Evolutionary conservation across 1,140 invertebrate genomes (phyloP), one percentile per base, ranked within the genome.

Genomic region (Muscidifurax raptorellus): DNA sequence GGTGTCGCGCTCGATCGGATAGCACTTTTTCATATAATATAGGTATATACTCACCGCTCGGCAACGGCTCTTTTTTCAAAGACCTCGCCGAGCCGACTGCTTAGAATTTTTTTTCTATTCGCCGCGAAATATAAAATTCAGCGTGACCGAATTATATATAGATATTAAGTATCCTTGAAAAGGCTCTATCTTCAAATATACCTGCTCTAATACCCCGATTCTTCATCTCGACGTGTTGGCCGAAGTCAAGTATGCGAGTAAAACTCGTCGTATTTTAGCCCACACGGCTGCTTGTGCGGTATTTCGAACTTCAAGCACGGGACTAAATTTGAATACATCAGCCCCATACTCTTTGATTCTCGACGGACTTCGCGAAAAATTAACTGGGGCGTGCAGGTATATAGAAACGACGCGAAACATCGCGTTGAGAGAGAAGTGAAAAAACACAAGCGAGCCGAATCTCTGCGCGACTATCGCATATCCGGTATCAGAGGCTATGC

Each of bases 401-500:
- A 12, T n/a, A 47, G 1, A n/a, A 10, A 30, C 22, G 13, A 59
- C 25, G 15, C 22, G 67, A n/a, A 22, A 3, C 12, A n/a, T 27
- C 47, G 66, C 64, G 64, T 10, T 22, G 30, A 32, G 64, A 27
- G 64, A 32, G 44, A 67, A 69, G 75, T 76, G 72, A 82, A 83
- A 69, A 10, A 30, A 44, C 18, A 40, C 18, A 40, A 52, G 75
- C 2, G 28, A 40, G 52, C 32, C 30, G 82, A 69, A 69, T 76
- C 81, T 15, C 66, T 28, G 28, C n/a, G 36, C 52, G 32, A 25
- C 59, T 25, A 59, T 59, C 74, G 71, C 67, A 69, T 76, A 36
- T 84, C 83, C 77, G 71, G 59, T 84, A 71, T 84, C 83, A 84
- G 83, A 84, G 71, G 25, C 22, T 47, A n/a, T 30, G 40, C 82